These are phyloP conservation scores for Morone saxatilis DNA, from an alignment of 2,113 vertebrate species.

Conservation along the genomic window DNA sequence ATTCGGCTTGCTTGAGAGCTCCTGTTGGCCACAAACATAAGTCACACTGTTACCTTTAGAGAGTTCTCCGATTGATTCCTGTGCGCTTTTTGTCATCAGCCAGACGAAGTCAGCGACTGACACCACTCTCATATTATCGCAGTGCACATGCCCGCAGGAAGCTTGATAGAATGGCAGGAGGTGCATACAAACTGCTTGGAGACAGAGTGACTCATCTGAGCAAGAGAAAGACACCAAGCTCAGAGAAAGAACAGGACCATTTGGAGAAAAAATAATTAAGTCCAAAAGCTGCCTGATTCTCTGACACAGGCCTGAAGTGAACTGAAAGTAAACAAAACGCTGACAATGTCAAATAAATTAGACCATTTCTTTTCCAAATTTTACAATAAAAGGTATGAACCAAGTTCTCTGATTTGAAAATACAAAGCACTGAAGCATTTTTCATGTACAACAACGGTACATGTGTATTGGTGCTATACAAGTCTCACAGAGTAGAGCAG, in stretches of 20 bases:
- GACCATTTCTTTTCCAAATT: background rate
- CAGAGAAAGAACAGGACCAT: background rate
- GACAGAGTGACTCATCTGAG: conserved; percentile 26
- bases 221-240: background rate
- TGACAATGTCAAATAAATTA: background rate
- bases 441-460: background rate
- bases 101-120: conserved; percentile 20
- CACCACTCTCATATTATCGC: conserved; percentile 16
- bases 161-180: conserved; percentile 24
- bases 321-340: background rate
- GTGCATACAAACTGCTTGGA: conserved; percentile 2
- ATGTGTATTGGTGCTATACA: background rate
- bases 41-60: conserved; percentile 8
- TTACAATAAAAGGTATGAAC: background rate
- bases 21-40: background rate
- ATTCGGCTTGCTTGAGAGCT: conserved; percentile 16
- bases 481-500: background rate
- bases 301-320: background rate
- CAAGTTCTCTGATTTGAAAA: background rate
- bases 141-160: conserved; percentile 1
- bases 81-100: background rate
- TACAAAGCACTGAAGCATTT: background rate
- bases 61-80: conserved; percentile 22
- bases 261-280: background rate
- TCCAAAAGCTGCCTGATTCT: background rate